Base-by-base conservation (phyloP, 2,888 invertebrate genomes). In the Crioceris asparagi region DNA sequence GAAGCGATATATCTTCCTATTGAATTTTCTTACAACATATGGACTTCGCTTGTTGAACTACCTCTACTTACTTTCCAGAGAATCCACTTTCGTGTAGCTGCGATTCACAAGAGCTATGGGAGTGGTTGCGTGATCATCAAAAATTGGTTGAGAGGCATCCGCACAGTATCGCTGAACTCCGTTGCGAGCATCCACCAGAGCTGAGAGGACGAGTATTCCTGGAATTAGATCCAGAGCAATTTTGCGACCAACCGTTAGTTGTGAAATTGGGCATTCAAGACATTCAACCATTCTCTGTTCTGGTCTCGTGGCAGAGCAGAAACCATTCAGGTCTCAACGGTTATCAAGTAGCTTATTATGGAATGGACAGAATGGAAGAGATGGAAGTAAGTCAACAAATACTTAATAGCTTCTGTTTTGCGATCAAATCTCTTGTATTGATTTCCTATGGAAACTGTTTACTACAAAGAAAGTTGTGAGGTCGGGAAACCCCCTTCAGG, bases 11-110 rank as follows among this genome's bases (percentile, higher is more conserved):
- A 18, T 19, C 21, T 25, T 12, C 26, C 26, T 25, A 25, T 11
- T n/a, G 26, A 25, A 12, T 25, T 25, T n/a, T 25, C 12, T 25
- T 3, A n/a, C 26, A 7, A 17, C n/a, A n/a, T n/a, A n/a, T n/a
- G n/a, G n/a, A n/a, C n/a, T n/a, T n/a, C n/a, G n/a, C n/a, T n/a
- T n/a, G n/a, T n/a, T n/a, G n/a, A n/a, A n/a, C n/a, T n/a, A n/a
- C n/a, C 18, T 17, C 21, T 11, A 19, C 12, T 19, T 41, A 37
- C 30, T 43, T 56, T 56, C 7, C 73, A 86, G 90, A 85, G 59
- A 92, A 92, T 66, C 91, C 92, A 29, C 69, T 92, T 51, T 79
- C 81, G 45, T 93, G 92, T 65, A 83, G 80, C 57, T 93, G 92
- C 62, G 86, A 90, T 60, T 79, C 88, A 41, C 84, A 88, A 65